Base-by-base conservation (phyloP, 2,797 vertebrate genomes). In the Gastrophryne carolinensis region DNA sequence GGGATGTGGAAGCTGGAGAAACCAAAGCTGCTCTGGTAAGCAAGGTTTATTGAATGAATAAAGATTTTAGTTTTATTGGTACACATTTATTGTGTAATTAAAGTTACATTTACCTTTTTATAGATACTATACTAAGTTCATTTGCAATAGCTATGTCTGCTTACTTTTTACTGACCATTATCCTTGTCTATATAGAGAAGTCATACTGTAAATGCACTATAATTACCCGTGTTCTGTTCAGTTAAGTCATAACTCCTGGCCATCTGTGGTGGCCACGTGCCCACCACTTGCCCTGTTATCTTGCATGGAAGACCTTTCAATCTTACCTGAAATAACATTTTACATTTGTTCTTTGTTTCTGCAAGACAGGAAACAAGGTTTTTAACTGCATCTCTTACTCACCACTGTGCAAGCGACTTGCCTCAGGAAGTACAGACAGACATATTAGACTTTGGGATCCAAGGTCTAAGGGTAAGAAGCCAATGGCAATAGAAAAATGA, bases 361-460 rank as follows among this genome's bases (percentile, higher is more conserved):
- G 69, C 29, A 86, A 99, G 98, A 93, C 89, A 8, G 96, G 96
- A 84, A 98, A 90, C 78, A 99, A 98, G 86, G 97, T 98, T 50
- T 98, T 99, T 79, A 99, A 96, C 85, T 96, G 92, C 66, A 80
- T 99, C 71, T 94, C 96, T 60, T 98, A 95, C 87, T 99, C 98
- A 0, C 91, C 94, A 0, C 81, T 97, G 68, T 96, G 95, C 83
- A 93, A 89, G 10, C 93, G 95, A 24, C 89, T 99, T 47, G 98
- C 94, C 3, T 96, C 97, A 0, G 98, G 95, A 67, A 98, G 94
- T 87, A 91, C 95, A 0, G 98, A 99, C 86, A 87, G 98, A 83
- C 97, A 99, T 53, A 91, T 99, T 72, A 83, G 97, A 15, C 88
- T 99, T 0, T 99, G 97, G 97, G 97, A 99, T 87, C 96, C 96